Conservation (phyloP, 2,797 vertebrate genomes). For the Anas bahamensis region DNA sequence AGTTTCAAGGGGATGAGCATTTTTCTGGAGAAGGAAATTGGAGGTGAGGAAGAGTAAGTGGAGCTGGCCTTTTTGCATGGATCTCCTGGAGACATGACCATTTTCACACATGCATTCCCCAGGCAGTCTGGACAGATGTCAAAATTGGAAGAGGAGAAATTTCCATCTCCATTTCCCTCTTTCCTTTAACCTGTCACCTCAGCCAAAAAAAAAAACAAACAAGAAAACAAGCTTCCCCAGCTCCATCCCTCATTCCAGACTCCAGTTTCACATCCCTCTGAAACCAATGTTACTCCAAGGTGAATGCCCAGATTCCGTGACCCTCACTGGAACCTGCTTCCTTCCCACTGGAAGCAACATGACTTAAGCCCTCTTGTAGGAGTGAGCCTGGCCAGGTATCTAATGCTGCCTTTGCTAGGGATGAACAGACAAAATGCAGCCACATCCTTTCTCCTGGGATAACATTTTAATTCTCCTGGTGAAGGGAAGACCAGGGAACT, state of each 20-base stretch:
- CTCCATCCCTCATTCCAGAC: background rate
- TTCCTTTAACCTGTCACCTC: background rate
- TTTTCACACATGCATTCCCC: background rate
- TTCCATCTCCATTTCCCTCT: background rate
- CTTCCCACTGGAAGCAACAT: background rate
- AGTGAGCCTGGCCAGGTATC: background rate
- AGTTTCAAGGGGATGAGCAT: background rate
- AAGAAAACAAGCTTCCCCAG: background rate
- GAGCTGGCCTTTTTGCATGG: background rate
- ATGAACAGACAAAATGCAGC: no score
- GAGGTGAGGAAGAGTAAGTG: background rate
- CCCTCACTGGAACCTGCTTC: background rate
- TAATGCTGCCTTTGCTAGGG: background rate
- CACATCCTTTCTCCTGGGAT: background rate
- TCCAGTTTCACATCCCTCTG: background rate
- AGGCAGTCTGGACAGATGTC: background rate
- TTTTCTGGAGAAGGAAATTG: background rate
- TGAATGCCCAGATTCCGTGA: background rate
- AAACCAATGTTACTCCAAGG: background rate
- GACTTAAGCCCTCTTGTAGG: background rate
- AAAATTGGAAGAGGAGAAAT: background rate
- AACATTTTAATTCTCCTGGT: background rate
- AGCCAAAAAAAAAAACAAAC: background rate
- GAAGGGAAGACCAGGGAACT: background rate
- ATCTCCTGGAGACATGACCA: background rate